A percentile compares a stretch with the other conserved stretches of the same genome.
Conservation (phyloP, 1,140 invertebrate genomes). For the Pogonomyrmex californicus region DNA sequence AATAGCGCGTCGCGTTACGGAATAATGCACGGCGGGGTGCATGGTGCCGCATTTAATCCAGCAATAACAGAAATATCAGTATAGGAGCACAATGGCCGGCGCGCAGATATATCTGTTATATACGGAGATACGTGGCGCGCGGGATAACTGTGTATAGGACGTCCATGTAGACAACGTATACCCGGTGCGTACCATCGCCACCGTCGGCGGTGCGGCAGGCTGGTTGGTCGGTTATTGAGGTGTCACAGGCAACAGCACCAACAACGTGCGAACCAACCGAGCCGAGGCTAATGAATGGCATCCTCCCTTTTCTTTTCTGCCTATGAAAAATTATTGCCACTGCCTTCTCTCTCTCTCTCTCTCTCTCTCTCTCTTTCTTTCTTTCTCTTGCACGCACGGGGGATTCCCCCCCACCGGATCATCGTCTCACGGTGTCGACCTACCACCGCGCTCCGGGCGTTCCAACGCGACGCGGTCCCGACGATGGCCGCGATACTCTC, state of each 20-base stretch:
- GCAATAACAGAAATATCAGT: conserved; percentile 84
- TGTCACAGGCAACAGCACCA: conserved; percentile 82
- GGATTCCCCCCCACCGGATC: conserved; percentile 39
- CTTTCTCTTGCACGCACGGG: conserved; percentile 36
- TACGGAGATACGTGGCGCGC: conserved; percentile 62
- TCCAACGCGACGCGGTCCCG: conserved; percentile 43
- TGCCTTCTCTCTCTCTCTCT: conserved; percentile 25
- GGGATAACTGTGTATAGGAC: conserved; percentile 51
- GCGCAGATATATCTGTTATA: conserved; percentile 77
- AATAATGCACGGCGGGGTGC: conserved; percentile 77
- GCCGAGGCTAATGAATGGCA: conserved; percentile 84
- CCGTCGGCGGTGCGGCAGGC: conserved; percentile 67
- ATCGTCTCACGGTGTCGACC: conserved; percentile 76
- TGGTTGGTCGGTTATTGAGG: conserved; percentile 82
- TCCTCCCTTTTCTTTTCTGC: conserved; percentile 83
- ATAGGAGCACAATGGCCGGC: conserved; percentile 78
- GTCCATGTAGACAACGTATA: conserved; percentile 52
- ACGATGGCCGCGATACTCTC: conserved; percentile 68
- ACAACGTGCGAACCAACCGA: conserved; percentile 86
- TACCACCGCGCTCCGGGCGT: conserved; percentile 76
- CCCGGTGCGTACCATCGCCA: conserved; percentile 54
- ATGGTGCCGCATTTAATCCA: conserved; percentile 80
- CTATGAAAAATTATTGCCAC: conserved; percentile 84
- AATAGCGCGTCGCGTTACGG: conserved; percentile 52
- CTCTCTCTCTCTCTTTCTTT: not conserved